Percentiles rank a stretch among this genome's conserved stretches.
phyloP scores from a whole-genome alignment of 2,797 vertebrate species.

The Moxostoma hubbsi region DNA sequence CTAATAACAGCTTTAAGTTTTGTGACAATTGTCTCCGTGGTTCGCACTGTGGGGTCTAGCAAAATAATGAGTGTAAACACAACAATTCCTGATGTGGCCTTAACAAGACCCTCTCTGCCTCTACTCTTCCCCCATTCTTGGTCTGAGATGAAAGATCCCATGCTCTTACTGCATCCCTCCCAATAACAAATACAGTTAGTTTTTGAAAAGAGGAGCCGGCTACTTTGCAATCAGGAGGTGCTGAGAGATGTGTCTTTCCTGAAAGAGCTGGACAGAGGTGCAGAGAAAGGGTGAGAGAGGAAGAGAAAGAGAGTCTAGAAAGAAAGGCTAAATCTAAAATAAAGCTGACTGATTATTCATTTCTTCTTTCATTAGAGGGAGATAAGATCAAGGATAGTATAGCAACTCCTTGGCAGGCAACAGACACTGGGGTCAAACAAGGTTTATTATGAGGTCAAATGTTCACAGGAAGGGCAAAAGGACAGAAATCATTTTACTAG shows the following conservation, averaged over 20 bases:
- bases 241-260: slow-evolving; percentile 48
- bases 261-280: not conserved
- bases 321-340: slow-evolving; percentile 39
- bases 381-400: slow-evolving; percentile 46
- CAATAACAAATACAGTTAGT: slow-evolving; percentile 64
- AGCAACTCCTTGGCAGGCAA: slow-evolving; percentile 14
- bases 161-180: slow-evolving; percentile 53
- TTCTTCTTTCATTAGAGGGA: slow-evolving; percentile 45
- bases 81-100: slow-evolving; percentile 37
- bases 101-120: slow-evolving; percentile 47
- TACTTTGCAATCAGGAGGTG: slow-evolving; percentile 55
- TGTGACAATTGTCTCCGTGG: slow-evolving; percentile 56
- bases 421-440: slow-evolving; percentile 28
- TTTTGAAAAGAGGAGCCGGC: slow-evolving; percentile 37
- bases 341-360: slow-evolving; percentile 47
- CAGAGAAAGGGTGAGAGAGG: not conserved
- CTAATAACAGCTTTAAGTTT: slow-evolving; percentile 44
- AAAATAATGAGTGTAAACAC: slow-evolving; percentile 67
- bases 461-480: slow-evolving; percentile 51
- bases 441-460: slow-evolving; percentile 45
- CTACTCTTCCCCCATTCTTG: slow-evolving; percentile 57
- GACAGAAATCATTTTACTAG: slow-evolving; percentile 18
- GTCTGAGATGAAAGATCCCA: slow-evolving; percentile 69
- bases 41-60: slow-evolving; percentile 27
- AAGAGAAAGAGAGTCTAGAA: slow-evolving; percentile 17